Percentiles rank a stretch among this genome's conserved stretches.
These are phyloP conservation scores for Brenthis daphne DNA, from an alignment of 2,888 invertebrate genomes.

Conservation along the genomic window DNA sequence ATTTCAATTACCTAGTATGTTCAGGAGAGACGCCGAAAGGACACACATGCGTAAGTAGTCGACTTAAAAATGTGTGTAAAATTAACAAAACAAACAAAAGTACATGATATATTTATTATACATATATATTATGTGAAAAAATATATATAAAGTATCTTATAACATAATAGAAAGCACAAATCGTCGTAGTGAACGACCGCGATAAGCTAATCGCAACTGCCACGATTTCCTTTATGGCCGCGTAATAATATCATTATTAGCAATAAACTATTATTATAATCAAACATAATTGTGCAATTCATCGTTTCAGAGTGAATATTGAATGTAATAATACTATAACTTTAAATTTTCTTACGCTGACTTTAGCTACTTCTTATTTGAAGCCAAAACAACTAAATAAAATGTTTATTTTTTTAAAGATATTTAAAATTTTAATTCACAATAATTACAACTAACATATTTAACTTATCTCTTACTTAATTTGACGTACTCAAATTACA, in stretches of 20 bases:
- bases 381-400: too few species aligned
- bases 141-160: constrained; percentile 3
- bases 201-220: constrained; percentile 38
- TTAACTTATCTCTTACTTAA: too few species aligned
- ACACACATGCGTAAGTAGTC: not conserved
- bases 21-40: too few species aligned
- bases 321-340: constrained; percentile 5
- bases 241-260: constrained; percentile 34
- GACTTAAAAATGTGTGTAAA: not conserved
- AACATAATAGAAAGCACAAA: constrained; percentile 30
- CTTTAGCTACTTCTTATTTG: too few species aligned
- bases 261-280: constrained; percentile 33
- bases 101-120: not conserved
- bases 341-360: not conserved
- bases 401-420: too few species aligned
- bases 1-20: too few species aligned
- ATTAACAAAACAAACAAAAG: not conserved
- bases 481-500: too few species aligned
- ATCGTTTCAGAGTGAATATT: constrained; percentile 5
- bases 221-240: constrained; percentile 35
- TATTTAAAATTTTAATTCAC: too few species aligned
- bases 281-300: constrained; percentile 24
- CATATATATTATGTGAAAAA: constrained; percentile 33
- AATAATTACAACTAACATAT: too few species aligned
- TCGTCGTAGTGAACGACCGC: constrained; percentile 32